Base-by-base conservation (phyloP, 2,113 vertebrate genomes). In the Podarcis muralis region DNA sequence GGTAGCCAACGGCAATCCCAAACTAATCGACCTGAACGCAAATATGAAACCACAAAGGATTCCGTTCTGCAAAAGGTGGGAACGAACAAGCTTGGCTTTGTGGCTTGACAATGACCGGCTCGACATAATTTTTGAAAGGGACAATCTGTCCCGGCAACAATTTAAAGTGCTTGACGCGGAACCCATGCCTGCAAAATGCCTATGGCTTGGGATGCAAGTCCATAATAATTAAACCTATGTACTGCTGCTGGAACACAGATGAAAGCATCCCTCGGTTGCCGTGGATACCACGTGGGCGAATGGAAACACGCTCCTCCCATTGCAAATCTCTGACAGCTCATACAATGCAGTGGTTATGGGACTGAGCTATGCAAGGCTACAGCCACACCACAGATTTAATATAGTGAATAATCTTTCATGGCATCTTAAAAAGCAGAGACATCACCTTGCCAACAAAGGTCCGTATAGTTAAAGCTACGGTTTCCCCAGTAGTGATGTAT, bases 11-110 rank as follows among this genome's bases (percentile, higher is more conserved):
- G 13, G 30, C 40, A 78, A 77, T 77, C 75, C 32, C 16, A 4
- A 76, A 77, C 23, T 62, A 1, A 0, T 7, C 2, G n/a, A 68
- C 25, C 18, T 6, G 18, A 40, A n/a, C n/a, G 32, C 22, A 1
- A 3, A 37, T 3, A 13, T 20, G 53, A 59, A 71, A 43, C 13
- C 2, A 0, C 48, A 0, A 18, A 43, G 62, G 80, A 66, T 40
- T 30, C 0, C 0, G 0, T 48, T 6, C 13, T 0, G 0, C 0
- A 85, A 59, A 40, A 0, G 80, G 71, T 40, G 57, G 37, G 65
- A 80, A 78, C 59, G 57, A 40, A n/a, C 18, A 25, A 74, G 18
- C 37, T 59, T 78, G 16, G 0, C 43, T 8, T 32, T 6, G 1
- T 22, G 13, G 37, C 13, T 22, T 74, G 85, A 12, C 84, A 81